Evolutionary conservation across 1,140 invertebrate species (phyloP), one percentile per base, ranked within the genome.

Genomic region (Trichoplusia ni): DNA sequence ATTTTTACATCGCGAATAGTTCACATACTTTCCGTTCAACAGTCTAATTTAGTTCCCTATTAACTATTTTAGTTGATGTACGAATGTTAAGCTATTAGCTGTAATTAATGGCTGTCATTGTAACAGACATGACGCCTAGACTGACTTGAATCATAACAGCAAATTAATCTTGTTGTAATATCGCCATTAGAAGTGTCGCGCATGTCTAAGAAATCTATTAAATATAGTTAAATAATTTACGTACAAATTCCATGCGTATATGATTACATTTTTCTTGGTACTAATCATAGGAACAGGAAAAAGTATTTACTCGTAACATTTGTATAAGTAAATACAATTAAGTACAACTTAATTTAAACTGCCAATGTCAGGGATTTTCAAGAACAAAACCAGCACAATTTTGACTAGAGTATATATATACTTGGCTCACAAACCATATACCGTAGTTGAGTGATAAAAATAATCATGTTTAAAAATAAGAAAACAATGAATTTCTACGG

Each of bases 161-260:
- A 51, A 51, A 51, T 51, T n/a, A 51, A 31, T 51, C 29, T 51
- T 51, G 29, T 29, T 51, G 47, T 16, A 29, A 47, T 47, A 2
- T 46, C 19, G 8, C 13, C 25, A 47, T 29, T 27, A 29, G 42
- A 46, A 5, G 21, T 27, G 42, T 46, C 14, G 23, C 5, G 8
- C 16, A 27, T 16, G 35, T 44, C 9, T 44, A 6, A 44, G n/a
- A n/a, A 21, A 44, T n/a, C n/a, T n/a, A n/a, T n/a, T n/a, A n/a
- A n/a, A n/a, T n/a, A n/a, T n/a, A n/a, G n/a, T n/a, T n/a, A n/a
- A n/a, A n/a, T n/a, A n/a, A n/a, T n/a, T n/a, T n/a, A n/a, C n/a
- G n/a, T n/a, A n/a, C n/a, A n/a, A n/a, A n/a, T n/a, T n/a, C n/a
- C n/a, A n/a, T n/a, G n/a, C n/a, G n/a, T n/a, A n/a, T n/a, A n/a